Conservation (phyloP, 2,888 invertebrate genomes). For the Drosophila anomelani region DNA sequence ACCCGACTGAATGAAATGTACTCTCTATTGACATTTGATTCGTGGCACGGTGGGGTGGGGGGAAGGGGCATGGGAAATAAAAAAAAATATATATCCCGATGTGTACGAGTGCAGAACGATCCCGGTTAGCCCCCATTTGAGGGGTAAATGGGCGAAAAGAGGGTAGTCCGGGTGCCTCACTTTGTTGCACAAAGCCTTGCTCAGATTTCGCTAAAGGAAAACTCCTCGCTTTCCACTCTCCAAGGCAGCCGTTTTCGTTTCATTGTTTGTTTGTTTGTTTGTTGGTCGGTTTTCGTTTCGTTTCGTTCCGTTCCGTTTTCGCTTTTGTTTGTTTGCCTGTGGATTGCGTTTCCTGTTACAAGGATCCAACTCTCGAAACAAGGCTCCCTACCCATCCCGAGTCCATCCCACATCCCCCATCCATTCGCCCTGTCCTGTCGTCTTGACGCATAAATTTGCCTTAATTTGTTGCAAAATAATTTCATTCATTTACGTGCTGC, state of each 20-base stretch:
- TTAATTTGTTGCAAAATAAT: slow-evolving; percentile 81
- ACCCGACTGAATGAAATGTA: slow-evolving; percentile 76
- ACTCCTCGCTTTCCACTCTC: slow-evolving; percentile 47
- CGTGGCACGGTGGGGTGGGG: slow-evolving; percentile 17
- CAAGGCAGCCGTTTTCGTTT: slow-evolving; percentile 35
- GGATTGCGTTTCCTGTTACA: slow-evolving; percentile 57
- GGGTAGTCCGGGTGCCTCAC: slow-evolving; percentile 19
- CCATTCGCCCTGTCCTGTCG: slow-evolving; percentile 52
- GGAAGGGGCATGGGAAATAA: slow-evolving; percentile 22
- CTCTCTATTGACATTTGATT: slow-evolving; percentile 81
- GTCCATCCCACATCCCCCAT: slow-evolving; percentile 1
- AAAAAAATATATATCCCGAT: slow-evolving; percentile 24
- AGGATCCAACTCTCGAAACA: background rate
- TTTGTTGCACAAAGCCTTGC: slow-evolving; percentile 61
- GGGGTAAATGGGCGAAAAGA: slow-evolving; percentile 27
- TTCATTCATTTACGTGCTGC: slow-evolving; percentile 80
- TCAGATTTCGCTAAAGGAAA: slow-evolving; percentile 68
- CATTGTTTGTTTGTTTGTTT: slow-evolving; percentile 55
- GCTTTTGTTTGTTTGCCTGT: slow-evolving; percentile 47
- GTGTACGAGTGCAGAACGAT: slow-evolving; percentile 37
- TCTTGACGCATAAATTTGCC: slow-evolving; percentile 79
- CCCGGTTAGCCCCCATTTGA: slow-evolving; percentile 40
- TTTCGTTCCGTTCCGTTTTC: slow-evolving; percentile 41
- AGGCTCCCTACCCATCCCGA: slow-evolving; percentile 1
- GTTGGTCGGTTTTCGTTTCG: slow-evolving; percentile 39